These are phyloP conservation scores for Sandelia bainsii DNA, from an alignment of 2,797 vertebrate species.

Conservation along the genomic window DNA sequence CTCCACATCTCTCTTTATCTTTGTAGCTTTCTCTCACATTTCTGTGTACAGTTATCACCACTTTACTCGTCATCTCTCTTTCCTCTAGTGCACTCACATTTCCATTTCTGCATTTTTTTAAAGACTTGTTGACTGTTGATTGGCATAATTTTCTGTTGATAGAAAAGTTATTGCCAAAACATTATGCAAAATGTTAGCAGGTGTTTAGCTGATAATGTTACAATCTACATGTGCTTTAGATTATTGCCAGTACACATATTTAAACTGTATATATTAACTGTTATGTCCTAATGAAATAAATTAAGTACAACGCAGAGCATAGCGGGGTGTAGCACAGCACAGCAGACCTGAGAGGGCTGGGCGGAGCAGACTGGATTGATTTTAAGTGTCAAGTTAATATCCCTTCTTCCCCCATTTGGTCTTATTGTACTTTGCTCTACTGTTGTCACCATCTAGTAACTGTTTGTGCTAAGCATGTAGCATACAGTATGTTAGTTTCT, in stretches of 20 bases:
- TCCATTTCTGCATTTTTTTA: background rate
- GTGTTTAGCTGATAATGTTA: background rate
- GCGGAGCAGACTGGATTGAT: too few species aligned
- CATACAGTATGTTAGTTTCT: too few species aligned
- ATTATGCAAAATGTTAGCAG: background rate
- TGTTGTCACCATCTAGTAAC: too few species aligned
- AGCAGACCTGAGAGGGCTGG: too few species aligned
- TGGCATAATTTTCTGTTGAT: background rate
- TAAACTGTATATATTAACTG: too few species aligned
- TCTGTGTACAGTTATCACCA: background rate
- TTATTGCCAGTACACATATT: background rate
- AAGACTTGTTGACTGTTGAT: conserved; percentile 2
- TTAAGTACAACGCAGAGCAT: too few species aligned
- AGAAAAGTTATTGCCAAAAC: background rate
- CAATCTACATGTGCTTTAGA: background rate
- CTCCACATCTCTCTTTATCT: conserved; percentile 30
- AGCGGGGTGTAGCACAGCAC: too few species aligned
- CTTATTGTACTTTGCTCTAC: too few species aligned
- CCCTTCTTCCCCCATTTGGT: too few species aligned
- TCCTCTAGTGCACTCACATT: background rate
- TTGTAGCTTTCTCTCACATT: conserved; percentile 14
- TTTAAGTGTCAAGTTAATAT: too few species aligned
- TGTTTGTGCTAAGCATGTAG: too few species aligned
- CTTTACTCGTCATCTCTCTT: conserved; percentile 11
- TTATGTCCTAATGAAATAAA: too few species aligned